Percentiles rank a stretch among this genome's conserved stretches.
These are phyloP conservation scores for Rhadinocentrus ornatus DNA, from an alignment of 2,797 vertebrate species.

Conservation along the genomic window DNA sequence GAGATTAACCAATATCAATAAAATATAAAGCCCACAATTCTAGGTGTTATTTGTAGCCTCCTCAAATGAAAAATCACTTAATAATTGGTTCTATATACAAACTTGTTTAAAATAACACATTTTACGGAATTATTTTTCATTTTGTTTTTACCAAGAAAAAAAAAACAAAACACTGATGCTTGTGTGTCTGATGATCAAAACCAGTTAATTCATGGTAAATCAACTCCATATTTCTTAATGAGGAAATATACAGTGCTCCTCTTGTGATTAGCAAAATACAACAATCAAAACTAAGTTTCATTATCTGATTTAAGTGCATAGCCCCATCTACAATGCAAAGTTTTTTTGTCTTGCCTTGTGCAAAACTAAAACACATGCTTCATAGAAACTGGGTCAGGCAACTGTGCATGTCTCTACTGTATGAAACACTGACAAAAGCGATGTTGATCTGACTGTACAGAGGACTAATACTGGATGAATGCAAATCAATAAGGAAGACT, in stretches of 20 bases:
- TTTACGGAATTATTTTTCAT: neutral
- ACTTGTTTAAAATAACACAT: neutral
- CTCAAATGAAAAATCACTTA: neutral
- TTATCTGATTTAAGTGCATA: conserved; percentile 14
- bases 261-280: conserved; percentile 12
- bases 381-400: conserved; percentile 66
- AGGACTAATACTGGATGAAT: conserved; percentile 30
- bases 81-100: neutral
- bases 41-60: neutral
- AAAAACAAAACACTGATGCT: neutral
- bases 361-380: conserved; percentile 48
- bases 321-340: conserved; percentile 15
- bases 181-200: neutral
- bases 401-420: conserved; percentile 29
- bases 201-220: neutral
- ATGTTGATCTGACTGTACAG: conserved; percentile 27
- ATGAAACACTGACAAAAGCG: conserved; percentile 33
- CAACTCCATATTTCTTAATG: neutral
- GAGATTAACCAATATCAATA: neutral
- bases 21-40: neutral
- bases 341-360: conserved; percentile 19
- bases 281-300: conserved; percentile 15
- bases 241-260: neutral
- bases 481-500: conserved; percentile 16
- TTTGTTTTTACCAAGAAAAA: neutral